phyloP scores from a whole-genome alignment of 2,888 invertebrate genomes.

The Mellilla xanthometata region DNA sequence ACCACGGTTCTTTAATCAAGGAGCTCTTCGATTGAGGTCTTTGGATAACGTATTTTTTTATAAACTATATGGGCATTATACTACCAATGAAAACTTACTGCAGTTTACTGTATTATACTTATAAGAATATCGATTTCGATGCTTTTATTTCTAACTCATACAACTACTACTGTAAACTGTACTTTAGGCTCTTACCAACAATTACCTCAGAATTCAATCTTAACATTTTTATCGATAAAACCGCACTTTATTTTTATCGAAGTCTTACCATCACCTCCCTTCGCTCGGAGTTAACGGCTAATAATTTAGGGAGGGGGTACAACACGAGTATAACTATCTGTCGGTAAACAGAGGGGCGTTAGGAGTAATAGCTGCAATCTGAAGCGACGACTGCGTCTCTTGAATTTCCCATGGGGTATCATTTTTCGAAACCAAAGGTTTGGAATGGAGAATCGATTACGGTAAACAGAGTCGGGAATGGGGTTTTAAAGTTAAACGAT shows the following conservation, averaged over 20 bases:
- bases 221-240: slow-evolving; percentile 36
- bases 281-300: slow-evolving; percentile 43
- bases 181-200: too few species aligned
- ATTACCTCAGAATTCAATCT: too few species aligned
- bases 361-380: slow-evolving; percentile 77
- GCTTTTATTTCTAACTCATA: too few species aligned
- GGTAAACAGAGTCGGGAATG: slow-evolving; percentile 3
- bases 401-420: slow-evolving; percentile 71
- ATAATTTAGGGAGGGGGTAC: slow-evolving; percentile 56
- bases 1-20: too few species aligned
- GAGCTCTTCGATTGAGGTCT: too few species aligned
- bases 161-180: too few species aligned
- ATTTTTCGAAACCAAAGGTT: slow-evolving; percentile 46
- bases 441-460: slow-evolving; percentile 32
- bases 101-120: too few species aligned
- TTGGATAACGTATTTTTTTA: too few species aligned
- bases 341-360: slow-evolving; percentile 69
- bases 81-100: too few species aligned
- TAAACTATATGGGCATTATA: too few species aligned
- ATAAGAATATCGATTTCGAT: too few species aligned
- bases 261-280: slow-evolving; percentile 42
- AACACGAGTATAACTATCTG: slow-evolving; percentile 63
- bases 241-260: slow-evolving; percentile 41
- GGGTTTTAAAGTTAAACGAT: neutral
- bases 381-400: slow-evolving; percentile 58